Percentiles rank a stretch among this genome's conserved stretches.
phyloP scores from a whole-genome alignment of 2,888 invertebrate species.

The Lordiphosa andalusiaca region DNA sequence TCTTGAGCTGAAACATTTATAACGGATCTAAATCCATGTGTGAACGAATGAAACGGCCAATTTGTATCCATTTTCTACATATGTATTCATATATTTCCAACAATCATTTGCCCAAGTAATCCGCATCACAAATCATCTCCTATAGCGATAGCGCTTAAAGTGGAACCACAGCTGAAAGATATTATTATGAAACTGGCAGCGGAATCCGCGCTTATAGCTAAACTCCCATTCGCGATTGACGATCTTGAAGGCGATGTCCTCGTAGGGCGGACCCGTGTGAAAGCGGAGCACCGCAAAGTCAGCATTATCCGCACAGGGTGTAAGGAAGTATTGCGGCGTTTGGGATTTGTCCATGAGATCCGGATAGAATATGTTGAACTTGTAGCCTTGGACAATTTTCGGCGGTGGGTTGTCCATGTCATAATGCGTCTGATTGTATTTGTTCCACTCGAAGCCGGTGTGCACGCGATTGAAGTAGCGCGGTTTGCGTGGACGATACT shows the following conservation, averaged over 20 bases:
- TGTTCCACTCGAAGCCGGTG: constrained; percentile 99
- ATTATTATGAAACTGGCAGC: constrained; percentile 99
- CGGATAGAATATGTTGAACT: constrained; percentile 99
- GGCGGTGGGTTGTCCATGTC: constrained; percentile 99
- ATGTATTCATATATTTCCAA: no score
- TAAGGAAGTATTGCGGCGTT: constrained; percentile 96
- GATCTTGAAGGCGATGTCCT: constrained; percentile 99
- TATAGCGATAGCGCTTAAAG: constrained; percentile 98
- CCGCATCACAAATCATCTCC: constrained; percentile 82
- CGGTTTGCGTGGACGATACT: constrained; percentile 98
- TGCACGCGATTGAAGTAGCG: constrained; percentile 98
- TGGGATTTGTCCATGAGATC: constrained; percentile 96
- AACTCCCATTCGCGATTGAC: constrained; percentile 99
- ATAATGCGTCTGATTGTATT: constrained; percentile 99
- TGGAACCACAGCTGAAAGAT: constrained; percentile 99
- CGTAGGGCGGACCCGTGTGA: constrained; percentile 99
- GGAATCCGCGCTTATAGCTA: constrained; percentile 97
- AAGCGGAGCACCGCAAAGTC: constrained; percentile 98
- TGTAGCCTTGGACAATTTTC: constrained; percentile 99
- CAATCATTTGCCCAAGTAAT: no score
- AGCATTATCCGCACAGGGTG: constrained; percentile 92
- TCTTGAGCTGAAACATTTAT: no score
- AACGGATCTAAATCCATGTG: no score
- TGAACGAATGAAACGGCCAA: no score
- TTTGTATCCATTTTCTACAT: no score